Conservation (phyloP, 2,888 invertebrate species). For the Lamellibrachia satsuma region DNA sequence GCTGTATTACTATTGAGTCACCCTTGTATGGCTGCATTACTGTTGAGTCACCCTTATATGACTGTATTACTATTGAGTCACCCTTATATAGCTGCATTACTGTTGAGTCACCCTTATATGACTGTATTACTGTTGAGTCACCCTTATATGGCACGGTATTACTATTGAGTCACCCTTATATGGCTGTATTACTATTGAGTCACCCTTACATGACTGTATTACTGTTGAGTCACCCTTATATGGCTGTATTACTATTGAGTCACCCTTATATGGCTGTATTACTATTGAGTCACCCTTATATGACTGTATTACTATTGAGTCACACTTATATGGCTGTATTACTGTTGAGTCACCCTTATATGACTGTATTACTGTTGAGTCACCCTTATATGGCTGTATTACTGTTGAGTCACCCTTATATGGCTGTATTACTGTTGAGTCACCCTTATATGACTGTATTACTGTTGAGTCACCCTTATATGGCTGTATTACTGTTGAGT, state of each 20-base stretch:
- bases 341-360: not conserved
- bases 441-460: not conserved
- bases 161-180: not conserved
- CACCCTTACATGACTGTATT: not conserved
- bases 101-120: too few species aligned
- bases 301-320: not conserved
- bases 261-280: not conserved
- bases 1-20: not conserved
- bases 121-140: not conserved
- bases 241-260: not conserved
- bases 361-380: not conserved
- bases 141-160: not conserved
- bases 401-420: not conserved
- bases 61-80: not conserved
- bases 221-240: not conserved
- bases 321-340: not conserved
- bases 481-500: not conserved
- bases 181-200: not conserved
- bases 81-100: not conserved
- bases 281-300: not conserved
- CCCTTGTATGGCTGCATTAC: not conserved
- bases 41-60: not conserved
- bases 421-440: not conserved
- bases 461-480: not conserved
- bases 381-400: not conserved